A percentile compares a stretch with the other conserved stretches of the same genome.
Conservation (phyloP, 92 coral and sea anemone species). For the Umimayanthus kanabou region DNA sequence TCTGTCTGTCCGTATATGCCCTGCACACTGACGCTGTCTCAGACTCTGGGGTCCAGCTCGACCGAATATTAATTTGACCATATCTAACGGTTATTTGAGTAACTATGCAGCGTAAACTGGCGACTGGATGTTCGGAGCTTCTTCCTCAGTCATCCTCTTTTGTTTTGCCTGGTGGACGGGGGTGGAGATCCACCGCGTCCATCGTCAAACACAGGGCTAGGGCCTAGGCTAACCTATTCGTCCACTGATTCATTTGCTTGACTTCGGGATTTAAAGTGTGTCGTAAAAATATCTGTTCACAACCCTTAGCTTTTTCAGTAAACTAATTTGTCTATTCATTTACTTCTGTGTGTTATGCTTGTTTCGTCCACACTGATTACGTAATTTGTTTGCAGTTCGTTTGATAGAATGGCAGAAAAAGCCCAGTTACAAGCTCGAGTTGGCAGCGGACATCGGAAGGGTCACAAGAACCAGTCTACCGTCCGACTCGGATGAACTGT, state of each 20-base stretch:
- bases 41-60: too few species aligned
- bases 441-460: constrained; percentile 89
- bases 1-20: too few species aligned
- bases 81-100: too few species aligned
- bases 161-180: not conserved
- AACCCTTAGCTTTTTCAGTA: not conserved
- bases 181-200: not conserved
- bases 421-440: constrained; percentile 77
- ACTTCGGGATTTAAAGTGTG: not conserved
- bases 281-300: not conserved
- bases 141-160: too few species aligned
- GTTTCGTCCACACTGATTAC: not conserved
- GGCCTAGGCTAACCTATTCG: too few species aligned
- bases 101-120: too few species aligned
- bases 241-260: too few species aligned
- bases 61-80: too few species aligned
- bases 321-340: not conserved
- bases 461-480: constrained; percentile 80
- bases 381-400: constrained; percentile 65
- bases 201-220: too few species aligned
- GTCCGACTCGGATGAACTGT: constrained; percentile 60
- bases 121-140: too few species aligned
- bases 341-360: constrained; percentile 25
- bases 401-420: constrained; percentile 81
- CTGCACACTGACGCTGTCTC: not conserved